A percentile compares a stretch with the other conserved stretches of the same genome.
phyloP scores from a whole-genome alignment of 35 echinoderm and acorn worm genomes.

The Heliocidaris tuberculata region DNA sequence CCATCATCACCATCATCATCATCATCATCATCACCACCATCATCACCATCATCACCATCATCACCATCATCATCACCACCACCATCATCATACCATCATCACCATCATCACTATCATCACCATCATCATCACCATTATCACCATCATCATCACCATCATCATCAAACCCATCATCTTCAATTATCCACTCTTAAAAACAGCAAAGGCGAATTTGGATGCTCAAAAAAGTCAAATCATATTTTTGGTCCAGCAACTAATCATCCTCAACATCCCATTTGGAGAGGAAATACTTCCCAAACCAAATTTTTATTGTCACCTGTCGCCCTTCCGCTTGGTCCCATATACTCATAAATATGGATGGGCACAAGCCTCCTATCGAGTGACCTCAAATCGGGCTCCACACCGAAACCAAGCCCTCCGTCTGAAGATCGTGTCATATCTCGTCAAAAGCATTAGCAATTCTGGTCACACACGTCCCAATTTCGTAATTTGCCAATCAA shows the following conservation, averaged over 20 bases:
- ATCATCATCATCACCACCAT: neutral
- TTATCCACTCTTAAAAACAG: too few species aligned
- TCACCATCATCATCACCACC: neutral
- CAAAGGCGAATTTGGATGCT: neutral
- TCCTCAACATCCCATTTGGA: neutral
- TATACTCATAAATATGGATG: conserved; percentile 36
- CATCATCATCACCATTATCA: neutral
- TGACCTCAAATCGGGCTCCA: neutral
- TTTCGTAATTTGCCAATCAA: conserved; percentile 15
- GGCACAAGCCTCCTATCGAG: neutral
- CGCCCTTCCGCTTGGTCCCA: neutral
- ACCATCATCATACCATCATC: neutral
- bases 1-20: neutral
- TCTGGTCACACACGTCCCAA: conserved; percentile 22
- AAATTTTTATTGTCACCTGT: conserved; percentile 12
- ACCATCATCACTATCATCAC: conserved; percentile 14
- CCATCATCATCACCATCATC: too few species aligned
- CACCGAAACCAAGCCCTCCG: neutral
- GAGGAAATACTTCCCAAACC: neutral
- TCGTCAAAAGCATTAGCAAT: conserved; percentile 7
- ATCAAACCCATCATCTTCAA: too few species aligned
- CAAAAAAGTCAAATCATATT: neutral
- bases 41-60: neutral
- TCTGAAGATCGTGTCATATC: conserved; percentile 16
- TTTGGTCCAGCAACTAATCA: neutral